Evolutionary conservation across 2,888 invertebrate genomes (phyloP).

Genomic region (Electrophaes corylata): DNA sequence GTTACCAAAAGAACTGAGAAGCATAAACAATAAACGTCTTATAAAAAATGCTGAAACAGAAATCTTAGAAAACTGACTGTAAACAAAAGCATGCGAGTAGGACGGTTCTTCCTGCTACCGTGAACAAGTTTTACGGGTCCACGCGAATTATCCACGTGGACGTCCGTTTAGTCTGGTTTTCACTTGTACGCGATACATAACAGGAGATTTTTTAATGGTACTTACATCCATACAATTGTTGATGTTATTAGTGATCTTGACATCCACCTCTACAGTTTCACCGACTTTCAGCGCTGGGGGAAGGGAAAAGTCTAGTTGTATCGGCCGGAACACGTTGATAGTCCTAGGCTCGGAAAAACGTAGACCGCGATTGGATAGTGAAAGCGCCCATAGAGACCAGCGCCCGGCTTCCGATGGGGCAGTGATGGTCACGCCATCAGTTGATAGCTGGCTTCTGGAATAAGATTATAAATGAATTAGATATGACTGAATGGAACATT

Average conservation of each 20-base stretch:
- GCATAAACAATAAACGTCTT: too few species aligned
- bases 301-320: constrained; percentile 85
- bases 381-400: constrained; percentile 87
- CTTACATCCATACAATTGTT: constrained; percentile 89
- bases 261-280: constrained; percentile 87
- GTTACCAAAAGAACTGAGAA: too few species aligned
- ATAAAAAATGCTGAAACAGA: too few species aligned
- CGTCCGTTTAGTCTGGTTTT: too few species aligned
- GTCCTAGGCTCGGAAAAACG: constrained; percentile 85
- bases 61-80: too few species aligned
- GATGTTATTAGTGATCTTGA: constrained; percentile 87
- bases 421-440: constrained; percentile 83
- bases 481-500: too few species aligned
- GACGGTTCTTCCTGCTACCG: too few species aligned
- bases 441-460: constrained; percentile 82
- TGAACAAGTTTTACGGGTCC: too few species aligned
- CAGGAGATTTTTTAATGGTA: constrained; percentile 45
- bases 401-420: constrained; percentile 86
- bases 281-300: constrained; percentile 85
- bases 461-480: constrained; percentile 25
- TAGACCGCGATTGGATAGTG: constrained; percentile 79
- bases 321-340: constrained; percentile 85
- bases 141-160: too few species aligned
- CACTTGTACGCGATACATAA: too few species aligned
- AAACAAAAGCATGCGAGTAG: too few species aligned